phyloP scores from a whole-genome alignment of 2,888 invertebrate species.

The Coremacera marginata region DNA sequence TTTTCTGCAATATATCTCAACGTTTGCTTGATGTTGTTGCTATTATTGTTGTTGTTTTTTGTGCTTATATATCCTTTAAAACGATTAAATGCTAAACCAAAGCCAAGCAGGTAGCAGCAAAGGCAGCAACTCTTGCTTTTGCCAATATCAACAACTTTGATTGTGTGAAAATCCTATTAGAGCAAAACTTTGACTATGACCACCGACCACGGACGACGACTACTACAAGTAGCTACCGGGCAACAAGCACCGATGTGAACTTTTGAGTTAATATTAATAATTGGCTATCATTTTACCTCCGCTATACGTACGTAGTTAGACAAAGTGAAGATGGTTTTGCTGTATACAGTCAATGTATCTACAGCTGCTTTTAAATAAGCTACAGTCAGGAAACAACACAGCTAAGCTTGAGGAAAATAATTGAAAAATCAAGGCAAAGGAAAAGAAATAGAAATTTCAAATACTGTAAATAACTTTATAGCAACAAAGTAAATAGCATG shows the following conservation, averaged over 20 bases:
- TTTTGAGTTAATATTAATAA: not conserved
- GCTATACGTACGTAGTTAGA: not conserved
- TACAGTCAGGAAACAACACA: not conserved
- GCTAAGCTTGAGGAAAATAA: not conserved
- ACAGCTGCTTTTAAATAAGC: not conserved
- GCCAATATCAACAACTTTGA: not conserved
- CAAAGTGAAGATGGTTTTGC: not conserved
- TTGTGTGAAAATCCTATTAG: not conserved
- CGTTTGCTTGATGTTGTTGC: too few species aligned
- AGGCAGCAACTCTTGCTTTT: not conserved
- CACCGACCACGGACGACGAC: not conserved
- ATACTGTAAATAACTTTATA: not conserved
- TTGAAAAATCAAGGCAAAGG: too few species aligned
- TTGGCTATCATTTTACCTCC: not conserved
- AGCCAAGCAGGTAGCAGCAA: not conserved
- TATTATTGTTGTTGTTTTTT: too few species aligned
- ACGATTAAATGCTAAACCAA: not conserved
- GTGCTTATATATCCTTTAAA: not conserved
- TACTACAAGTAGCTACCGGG: too few species aligned
- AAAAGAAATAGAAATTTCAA: not conserved
- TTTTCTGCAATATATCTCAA: too few species aligned
- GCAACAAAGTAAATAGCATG: not conserved
- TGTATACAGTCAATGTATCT: not conserved
- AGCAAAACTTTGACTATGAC: not conserved
- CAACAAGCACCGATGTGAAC: not conserved